Evolutionary conservation across 2,113 vertebrate genomes (phyloP).

Genomic region (Petaurus breviceps): DNA sequence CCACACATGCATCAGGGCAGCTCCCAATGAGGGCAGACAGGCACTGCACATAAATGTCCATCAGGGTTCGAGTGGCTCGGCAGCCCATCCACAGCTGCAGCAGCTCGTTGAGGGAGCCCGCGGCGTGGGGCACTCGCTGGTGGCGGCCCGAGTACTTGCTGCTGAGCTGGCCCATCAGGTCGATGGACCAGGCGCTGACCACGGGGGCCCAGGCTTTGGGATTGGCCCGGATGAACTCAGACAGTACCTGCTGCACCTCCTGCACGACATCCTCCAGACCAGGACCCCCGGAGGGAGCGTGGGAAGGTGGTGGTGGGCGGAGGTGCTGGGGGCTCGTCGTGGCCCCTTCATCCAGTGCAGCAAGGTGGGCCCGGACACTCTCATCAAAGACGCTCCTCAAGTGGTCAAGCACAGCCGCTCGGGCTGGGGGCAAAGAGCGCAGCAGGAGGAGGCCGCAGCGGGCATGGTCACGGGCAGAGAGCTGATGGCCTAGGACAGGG

Average conservation of each 20-base stretch:
- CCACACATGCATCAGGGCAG: constrained; percentile 95
- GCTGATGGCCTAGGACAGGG: constrained; percentile 89
- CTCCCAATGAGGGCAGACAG: constrained; percentile 91
- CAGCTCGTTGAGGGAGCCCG: constrained; percentile 93
- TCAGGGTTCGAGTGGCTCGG: constrained; percentile 90
- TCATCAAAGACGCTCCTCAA: constrained; percentile 93
- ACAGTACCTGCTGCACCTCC: constrained; percentile 89
- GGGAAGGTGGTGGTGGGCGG: constrained; percentile 68
- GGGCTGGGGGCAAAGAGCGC: constrained; percentile 91
- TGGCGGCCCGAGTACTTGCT: constrained; percentile 91
- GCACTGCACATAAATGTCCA: constrained; percentile 97
- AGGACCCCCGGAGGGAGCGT: constrained; percentile 75
- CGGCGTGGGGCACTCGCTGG: constrained; percentile 88
- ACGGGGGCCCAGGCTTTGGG: constrained; percentile 94
- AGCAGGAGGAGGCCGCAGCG: constrained; percentile 92
- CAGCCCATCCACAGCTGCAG: constrained; percentile 97
- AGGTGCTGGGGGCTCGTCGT: constrained; percentile 78
- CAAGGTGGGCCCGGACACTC: constrained; percentile 89
- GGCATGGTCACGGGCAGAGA: constrained; percentile 91
- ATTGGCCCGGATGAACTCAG: constrained; percentile 90
- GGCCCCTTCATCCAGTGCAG: constrained; percentile 82
- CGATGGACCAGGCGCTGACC: constrained; percentile 94
- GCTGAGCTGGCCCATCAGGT: constrained; percentile 95
- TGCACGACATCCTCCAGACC: constrained; percentile 92
- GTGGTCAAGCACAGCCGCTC: constrained; percentile 93